Conservation (phyloP, 2,888 invertebrate species). For the Apodemia mormo region DNA sequence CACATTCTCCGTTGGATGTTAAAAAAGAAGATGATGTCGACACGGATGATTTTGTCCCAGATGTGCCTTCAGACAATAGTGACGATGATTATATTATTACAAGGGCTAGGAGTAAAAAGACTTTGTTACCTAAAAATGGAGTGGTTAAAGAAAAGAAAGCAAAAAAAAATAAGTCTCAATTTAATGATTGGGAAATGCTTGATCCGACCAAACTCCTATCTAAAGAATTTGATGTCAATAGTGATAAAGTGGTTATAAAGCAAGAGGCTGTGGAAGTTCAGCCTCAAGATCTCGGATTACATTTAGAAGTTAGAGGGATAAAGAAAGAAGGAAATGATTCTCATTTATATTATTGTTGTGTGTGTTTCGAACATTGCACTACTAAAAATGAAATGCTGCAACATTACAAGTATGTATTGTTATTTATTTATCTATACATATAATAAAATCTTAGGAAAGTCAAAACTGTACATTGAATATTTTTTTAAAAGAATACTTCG, state of each 20-base stretch:
- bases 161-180: conserved; percentile 35
- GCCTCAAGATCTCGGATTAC: conserved; percentile 26
- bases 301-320: conserved; percentile 13
- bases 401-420: conserved; percentile 63
- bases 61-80: conserved; percentile 57
- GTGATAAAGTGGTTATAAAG: conserved; percentile 45
- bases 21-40: conserved; percentile 52
- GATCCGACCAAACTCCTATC: conserved; percentile 19
- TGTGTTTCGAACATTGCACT: conserved; percentile 59
- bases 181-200: conserved; percentile 28
- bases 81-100: conserved; percentile 57
- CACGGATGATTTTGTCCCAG: conserved; percentile 41
- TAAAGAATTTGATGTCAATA: conserved; percentile 20
- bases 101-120: conserved; percentile 53
- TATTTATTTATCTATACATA: not conserved
- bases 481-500: too few species aligned
- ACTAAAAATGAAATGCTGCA: conserved; percentile 54
- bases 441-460: too few species aligned
- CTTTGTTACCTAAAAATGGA: conserved; percentile 29
- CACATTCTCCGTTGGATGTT: conserved; percentile 41
- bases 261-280: conserved; percentile 42
- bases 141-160: conserved; percentile 33
- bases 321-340: conserved; percentile 22
- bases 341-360: conserved; percentile 60
- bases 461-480: too few species aligned